Evolutionary conservation across 2,888 invertebrate species (phyloP).

Genomic region (Cecidostiba fungosa): DNA sequence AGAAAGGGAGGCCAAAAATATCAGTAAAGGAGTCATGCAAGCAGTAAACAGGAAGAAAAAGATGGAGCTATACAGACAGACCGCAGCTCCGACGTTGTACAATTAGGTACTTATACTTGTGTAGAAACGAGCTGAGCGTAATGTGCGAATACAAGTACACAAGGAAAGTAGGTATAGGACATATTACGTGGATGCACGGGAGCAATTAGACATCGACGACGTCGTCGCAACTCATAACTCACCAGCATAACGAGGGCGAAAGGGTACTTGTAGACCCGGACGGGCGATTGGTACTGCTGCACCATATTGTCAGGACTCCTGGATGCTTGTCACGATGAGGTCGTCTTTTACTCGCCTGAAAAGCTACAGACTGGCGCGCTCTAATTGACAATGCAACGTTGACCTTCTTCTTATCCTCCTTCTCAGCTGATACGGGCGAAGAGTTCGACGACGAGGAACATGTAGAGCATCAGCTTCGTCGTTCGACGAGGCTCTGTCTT

Average conservation of each 20-base stretch:
- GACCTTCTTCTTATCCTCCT: neutral
- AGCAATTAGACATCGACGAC: neutral
- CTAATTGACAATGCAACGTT: neutral
- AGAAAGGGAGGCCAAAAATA: slow-evolving; percentile 36
- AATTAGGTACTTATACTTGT: neutral
- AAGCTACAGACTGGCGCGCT: neutral
- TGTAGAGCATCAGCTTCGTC: slow-evolving; percentile 1
- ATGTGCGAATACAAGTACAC: neutral
- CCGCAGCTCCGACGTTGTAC: neutral
- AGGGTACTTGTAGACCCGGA: slow-evolving; percentile 96
- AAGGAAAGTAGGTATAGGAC: neutral
- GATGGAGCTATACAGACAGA: neutral
- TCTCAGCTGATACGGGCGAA: neutral
- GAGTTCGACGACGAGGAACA: neutral
- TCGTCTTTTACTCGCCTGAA: neutral
- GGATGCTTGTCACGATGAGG: neutral
- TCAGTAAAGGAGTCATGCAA: neutral
- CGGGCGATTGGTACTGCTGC: slow-evolving; percentile 96
- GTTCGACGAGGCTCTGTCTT: neutral
- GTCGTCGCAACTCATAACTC: slow-evolving; percentile 81
- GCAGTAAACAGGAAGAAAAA: slow-evolving; percentile 32
- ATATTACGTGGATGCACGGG: neutral
- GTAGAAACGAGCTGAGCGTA: neutral
- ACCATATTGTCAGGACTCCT: slow-evolving; percentile 86
- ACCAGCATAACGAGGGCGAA: slow-evolving; percentile 98